Conservation (phyloP, 1,140 invertebrate species). For the Potamilus streckersoni region DNA sequence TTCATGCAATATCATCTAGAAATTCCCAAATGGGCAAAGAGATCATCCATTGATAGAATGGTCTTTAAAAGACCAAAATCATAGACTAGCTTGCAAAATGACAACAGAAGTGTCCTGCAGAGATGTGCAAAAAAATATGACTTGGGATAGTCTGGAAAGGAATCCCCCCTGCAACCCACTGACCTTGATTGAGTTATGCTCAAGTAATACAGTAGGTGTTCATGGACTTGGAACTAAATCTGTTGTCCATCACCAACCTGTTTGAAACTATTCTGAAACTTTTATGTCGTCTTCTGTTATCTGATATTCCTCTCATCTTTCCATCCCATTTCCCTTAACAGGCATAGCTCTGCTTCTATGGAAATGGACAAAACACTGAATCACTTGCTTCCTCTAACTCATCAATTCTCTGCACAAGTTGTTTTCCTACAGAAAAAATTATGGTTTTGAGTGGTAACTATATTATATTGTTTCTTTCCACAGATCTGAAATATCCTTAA, state of each 20-base stretch:
- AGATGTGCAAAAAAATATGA: background rate
- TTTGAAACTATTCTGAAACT: constrained; percentile 60
- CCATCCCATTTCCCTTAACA: constrained; percentile 68
- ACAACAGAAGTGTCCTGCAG: no score
- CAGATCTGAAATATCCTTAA: no score
- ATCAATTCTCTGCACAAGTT: constrained; percentile 42
- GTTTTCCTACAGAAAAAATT: constrained; percentile 13
- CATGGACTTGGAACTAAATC: background rate
- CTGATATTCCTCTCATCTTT: constrained; percentile 66
- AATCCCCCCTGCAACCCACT: constrained; percentile 3
- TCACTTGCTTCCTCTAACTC: constrained; percentile 25
- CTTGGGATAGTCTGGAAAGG: background rate
- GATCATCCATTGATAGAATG: no score
- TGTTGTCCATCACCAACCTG: constrained; percentile 43
- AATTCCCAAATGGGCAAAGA: no score
- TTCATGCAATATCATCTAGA: no score
- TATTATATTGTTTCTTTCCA: no score
- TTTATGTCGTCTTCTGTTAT: constrained; percentile 67
- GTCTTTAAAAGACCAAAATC: no score
- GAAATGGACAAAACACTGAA: constrained; percentile 63
- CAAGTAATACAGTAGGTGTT: background rate
- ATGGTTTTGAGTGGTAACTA: no score
- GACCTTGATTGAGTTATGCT: background rate
- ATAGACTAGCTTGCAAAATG: no score
- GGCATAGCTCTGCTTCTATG: constrained; percentile 65